Percentiles rank a stretch among this genome's conserved stretches.
Conservation (phyloP, 1,140 invertebrate genomes). For the Acromyrmex charruanus region DNA sequence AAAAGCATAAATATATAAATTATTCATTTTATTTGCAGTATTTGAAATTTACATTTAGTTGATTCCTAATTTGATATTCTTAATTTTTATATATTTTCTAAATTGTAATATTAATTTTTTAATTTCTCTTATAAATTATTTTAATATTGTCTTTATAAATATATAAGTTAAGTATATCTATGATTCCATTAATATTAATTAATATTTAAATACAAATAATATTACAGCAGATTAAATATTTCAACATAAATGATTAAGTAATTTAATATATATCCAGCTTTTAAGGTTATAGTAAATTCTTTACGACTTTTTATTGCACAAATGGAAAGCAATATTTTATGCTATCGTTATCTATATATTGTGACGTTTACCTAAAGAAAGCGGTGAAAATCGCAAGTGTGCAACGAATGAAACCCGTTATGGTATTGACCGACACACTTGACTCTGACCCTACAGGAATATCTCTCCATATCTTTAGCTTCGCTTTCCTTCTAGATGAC, state of each 20-base stretch:
- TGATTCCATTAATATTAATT: background rate
- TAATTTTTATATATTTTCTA: background rate
- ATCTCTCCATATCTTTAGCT: background rate
- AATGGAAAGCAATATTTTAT: constrained; percentile 19
- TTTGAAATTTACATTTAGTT: background rate
- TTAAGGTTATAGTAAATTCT: constrained; percentile 16
- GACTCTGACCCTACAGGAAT: constrained; percentile 59
- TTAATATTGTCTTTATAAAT: background rate
- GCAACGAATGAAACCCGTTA: constrained; percentile 75
- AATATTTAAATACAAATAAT: background rate
- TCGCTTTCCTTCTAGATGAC: constrained; percentile 23
- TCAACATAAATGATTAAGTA: background rate
- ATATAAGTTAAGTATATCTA: background rate
- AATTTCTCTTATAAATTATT: background rate
- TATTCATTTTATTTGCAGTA: constrained; percentile 16
- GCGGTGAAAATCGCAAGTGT: constrained; percentile 77
- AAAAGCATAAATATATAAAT: background rate
- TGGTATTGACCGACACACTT: constrained; percentile 22
- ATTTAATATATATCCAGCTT: background rate
- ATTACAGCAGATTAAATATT: background rate
- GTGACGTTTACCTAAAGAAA: constrained; percentile 74
- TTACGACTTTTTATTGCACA: background rate
- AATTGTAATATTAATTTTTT: background rate
- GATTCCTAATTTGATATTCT: background rate
- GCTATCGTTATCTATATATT: background rate